phyloP scores from a whole-genome alignment of 2,113 vertebrate genomes.

The Odocoileus hemionus region DNA sequence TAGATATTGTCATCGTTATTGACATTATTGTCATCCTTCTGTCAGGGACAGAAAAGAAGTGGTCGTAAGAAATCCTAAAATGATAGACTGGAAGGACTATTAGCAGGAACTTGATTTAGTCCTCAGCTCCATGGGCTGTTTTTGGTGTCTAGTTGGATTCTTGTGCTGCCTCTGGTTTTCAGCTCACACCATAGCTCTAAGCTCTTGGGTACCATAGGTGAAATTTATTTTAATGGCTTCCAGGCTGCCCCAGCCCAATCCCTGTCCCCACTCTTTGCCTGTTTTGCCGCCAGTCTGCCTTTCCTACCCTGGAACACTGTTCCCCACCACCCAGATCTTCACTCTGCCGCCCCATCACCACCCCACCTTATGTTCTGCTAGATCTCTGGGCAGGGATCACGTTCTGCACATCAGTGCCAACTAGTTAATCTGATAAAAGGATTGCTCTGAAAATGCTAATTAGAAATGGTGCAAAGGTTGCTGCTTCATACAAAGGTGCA shows the following conservation, averaged over 20 bases:
- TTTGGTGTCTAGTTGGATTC: neutral
- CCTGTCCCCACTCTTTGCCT: neutral
- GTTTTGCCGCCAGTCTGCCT: neutral
- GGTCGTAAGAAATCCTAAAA: neutral
- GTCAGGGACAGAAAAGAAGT: neutral
- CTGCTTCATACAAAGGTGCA: conserved; percentile 1
- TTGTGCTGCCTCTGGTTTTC: neutral
- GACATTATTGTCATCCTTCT: neutral
- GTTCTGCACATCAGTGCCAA: neutral
- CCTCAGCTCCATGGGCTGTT: neutral
- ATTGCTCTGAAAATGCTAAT: neutral
- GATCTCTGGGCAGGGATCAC: neutral
- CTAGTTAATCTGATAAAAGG: neutral
- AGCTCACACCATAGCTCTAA: neutral
- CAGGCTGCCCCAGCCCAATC: neutral
- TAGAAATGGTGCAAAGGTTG: conserved; percentile 3
- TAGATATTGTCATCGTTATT: neutral
- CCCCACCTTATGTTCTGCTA: neutral
- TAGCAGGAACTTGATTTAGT: neutral
- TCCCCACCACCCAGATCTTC: neutral
- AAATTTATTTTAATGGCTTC: neutral
- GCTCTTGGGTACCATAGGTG: neutral
- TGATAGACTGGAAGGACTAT: neutral
- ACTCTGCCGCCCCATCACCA: neutral
- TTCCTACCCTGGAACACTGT: neutral